Conservation (phyloP, 1,140 invertebrate species). For the Drosophila lowei region DNA sequence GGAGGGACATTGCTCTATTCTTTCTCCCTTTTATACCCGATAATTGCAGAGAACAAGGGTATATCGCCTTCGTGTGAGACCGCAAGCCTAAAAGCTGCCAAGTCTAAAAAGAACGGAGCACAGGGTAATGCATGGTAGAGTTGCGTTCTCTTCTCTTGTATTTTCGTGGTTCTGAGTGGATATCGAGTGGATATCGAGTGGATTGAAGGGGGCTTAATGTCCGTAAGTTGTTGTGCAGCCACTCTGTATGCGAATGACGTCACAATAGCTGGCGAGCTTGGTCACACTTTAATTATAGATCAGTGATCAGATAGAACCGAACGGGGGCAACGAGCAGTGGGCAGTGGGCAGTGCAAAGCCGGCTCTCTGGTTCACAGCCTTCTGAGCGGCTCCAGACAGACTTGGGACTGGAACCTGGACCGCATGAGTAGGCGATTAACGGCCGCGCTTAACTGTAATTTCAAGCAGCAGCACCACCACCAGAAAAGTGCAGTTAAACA, state of each 20-base stretch:
- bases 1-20: slow-evolving; percentile 24
- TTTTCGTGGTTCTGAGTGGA: slow-evolving; percentile 4
- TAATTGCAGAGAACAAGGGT: not conserved
- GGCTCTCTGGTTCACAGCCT: too few relatives aligned
- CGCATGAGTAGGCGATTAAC: slow-evolving; percentile 49
- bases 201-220: slow-evolving; percentile 25
- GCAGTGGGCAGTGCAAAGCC: too few relatives aligned
- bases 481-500: slow-evolving; percentile 77
- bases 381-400: too few relatives aligned
- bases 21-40: slow-evolving; percentile 17
- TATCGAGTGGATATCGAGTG: slow-evolving; percentile 36
- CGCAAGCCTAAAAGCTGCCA: too few relatives aligned
- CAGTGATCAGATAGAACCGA: too few relatives aligned
- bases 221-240: slow-evolving; percentile 2
- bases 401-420: not conserved
- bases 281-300: too few relatives aligned
- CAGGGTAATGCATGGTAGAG: too few relatives aligned
- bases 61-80: too few relatives aligned
- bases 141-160: too few relatives aligned
- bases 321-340: too few relatives aligned
- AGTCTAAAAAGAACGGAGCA: too few relatives aligned
- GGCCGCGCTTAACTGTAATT: slow-evolving; percentile 70
- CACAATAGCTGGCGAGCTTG: not conserved
- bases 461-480: slow-evolving; percentile 22
- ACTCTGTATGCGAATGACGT: slow-evolving; percentile 18